Percentiles rank a stretch among this genome's conserved stretches.
These are phyloP conservation scores for Mastomys natalensis DNA, from an alignment of 2,113 vertebrate genomes.

Conservation along the genomic window DNA sequence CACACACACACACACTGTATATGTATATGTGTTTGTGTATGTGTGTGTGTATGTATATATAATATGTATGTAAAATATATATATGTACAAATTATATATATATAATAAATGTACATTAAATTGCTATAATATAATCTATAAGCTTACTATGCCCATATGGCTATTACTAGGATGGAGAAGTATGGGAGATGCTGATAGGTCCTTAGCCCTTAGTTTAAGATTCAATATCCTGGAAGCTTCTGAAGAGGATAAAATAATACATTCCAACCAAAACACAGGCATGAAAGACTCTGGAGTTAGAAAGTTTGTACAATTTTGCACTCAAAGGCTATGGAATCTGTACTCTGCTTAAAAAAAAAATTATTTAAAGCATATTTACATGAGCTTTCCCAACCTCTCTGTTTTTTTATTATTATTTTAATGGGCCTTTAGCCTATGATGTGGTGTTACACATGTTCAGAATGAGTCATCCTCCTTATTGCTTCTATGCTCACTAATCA, in stretches of 20 bases:
- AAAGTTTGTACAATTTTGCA: neutral
- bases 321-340: neutral
- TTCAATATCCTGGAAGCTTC: neutral
- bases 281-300: neutral
- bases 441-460: rapidly evolving
- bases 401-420: neutral
- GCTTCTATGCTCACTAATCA: too few relatives aligned
- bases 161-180: neutral
- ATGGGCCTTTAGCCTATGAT: neutral
- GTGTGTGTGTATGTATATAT: too few relatives aligned
- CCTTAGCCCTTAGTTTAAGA: neutral
- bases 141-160: neutral
- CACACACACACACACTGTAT: too few relatives aligned
- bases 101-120: too few relatives aligned
- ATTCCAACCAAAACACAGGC: neutral
- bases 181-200: neutral
- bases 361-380: too few relatives aligned
- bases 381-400: too few relatives aligned
- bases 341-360: neutral
- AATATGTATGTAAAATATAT: too few relatives aligned
- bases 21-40: too few relatives aligned
- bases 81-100: too few relatives aligned
- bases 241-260: neutral
- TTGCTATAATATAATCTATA: neutral
- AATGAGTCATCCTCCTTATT: neutral